Conservation (phyloP, 2,888 invertebrate species). For the Blera fallax region DNA sequence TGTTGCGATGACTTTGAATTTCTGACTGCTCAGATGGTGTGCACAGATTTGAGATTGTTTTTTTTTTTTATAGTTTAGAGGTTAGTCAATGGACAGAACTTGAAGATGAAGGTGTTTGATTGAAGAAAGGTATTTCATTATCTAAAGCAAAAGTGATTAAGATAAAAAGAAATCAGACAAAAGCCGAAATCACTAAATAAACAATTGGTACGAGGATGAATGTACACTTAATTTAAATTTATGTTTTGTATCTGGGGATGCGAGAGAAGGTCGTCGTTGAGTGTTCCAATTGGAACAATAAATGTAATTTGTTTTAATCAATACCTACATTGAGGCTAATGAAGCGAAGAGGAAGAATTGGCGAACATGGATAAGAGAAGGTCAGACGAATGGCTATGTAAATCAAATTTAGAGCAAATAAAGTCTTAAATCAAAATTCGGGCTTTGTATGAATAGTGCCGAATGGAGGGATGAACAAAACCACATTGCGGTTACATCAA, state of each 20-base stretch:
- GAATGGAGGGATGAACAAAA: too few relatives aligned
- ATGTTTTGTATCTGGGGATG: background rate
- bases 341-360: background rate
- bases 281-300: background rate
- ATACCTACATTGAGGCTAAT: background rate
- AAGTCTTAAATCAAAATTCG: background rate
- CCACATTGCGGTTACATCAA: too few relatives aligned
- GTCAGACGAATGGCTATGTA: background rate
- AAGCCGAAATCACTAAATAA: background rate
- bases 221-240: background rate
- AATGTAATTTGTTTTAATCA: background rate
- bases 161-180: background rate
- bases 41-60: background rate
- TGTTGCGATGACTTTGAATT: constrained; percentile 23
- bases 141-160: background rate
- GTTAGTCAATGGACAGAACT: background rate
- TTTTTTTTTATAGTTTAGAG: background rate
- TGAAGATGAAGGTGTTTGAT: background rate
- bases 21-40: constrained; percentile 7
- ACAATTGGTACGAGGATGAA: background rate
- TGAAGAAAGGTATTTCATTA: background rate
- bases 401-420: background rate
- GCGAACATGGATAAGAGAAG: background rate
- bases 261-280: background rate
- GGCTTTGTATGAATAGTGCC: background rate